Evolutionary conservation across 1,140 invertebrate genomes (phyloP).

Genomic region (Magallana ariakensis): DNA sequence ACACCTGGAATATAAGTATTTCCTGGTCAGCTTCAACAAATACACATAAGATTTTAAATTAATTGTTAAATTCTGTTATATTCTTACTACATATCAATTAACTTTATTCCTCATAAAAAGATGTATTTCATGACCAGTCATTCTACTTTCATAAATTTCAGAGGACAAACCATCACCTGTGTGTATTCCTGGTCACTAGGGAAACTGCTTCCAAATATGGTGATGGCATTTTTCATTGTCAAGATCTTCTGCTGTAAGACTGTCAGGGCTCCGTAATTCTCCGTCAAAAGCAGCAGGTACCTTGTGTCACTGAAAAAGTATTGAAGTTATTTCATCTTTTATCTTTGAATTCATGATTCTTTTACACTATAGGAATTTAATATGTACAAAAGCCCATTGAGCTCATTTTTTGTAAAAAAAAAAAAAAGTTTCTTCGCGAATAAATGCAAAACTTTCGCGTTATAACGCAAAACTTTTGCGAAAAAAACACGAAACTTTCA

Average conservation of each 20-base stretch:
- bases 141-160: no score
- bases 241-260: slow-evolving; percentile 72
- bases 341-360: no score
- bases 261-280: slow-evolving; percentile 74
- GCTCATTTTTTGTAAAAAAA: no score
- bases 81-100: not conserved
- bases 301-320: slow-evolving; percentile 69
- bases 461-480: no score
- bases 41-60: not conserved
- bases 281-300: slow-evolving; percentile 76
- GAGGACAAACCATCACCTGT: slow-evolving; percentile 60
- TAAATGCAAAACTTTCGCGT: no score
- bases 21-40: no score
- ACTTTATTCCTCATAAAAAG: no score
- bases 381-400: no score
- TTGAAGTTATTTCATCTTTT: not conserved
- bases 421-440: no score
- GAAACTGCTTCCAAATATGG: slow-evolving; percentile 78
- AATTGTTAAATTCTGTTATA: not conserved
- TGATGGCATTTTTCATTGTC: slow-evolving; percentile 63
- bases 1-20: slow-evolving; percentile 67
- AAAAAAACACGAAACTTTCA: no score
- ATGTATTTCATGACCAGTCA: no score
- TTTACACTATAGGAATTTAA: no score
- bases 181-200: slow-evolving; percentile 77